phyloP scores from a whole-genome alignment of 2,113 vertebrate genomes.

The Microcebus jonahi region DNA sequence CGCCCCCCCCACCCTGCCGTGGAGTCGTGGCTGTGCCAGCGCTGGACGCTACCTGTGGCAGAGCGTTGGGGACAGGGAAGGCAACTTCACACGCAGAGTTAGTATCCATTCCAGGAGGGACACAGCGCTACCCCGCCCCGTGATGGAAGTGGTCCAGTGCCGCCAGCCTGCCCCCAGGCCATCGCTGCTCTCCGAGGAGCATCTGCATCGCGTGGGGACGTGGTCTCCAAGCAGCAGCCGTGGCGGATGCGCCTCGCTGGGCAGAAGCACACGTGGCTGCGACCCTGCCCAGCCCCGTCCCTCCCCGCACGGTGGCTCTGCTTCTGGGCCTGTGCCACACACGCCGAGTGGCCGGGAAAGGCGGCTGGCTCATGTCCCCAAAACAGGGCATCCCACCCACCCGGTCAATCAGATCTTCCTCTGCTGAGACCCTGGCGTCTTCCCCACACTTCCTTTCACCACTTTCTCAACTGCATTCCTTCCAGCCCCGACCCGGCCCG shows the following conservation, averaged over 20 bases:
- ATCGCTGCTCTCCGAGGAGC: neutral
- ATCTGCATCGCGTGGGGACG: neutral
- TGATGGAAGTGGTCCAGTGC: accelerated
- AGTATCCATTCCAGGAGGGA: neutral
- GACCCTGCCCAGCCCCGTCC: accelerated
- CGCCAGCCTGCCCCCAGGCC: too few relatives aligned
- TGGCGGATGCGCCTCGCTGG: accelerated
- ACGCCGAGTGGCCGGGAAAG: neutral
- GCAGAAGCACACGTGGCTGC: neutral
- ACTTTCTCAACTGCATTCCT: neutral
- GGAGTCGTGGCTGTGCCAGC: accelerated
- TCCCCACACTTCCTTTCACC: neutral
- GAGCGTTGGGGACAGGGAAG: neutral
- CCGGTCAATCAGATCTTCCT: neutral
- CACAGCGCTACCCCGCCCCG: accelerated
- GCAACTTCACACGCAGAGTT: neutral
- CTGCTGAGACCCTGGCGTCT: neutral
- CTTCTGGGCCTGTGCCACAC: neutral
- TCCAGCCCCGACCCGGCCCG: neutral
- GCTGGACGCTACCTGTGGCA: neutral
- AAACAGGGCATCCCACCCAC: neutral
- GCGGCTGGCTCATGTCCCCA: accelerated
- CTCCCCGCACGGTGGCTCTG: neutral
- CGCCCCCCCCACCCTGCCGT: accelerated
- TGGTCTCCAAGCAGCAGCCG: neutral